Base-by-base conservation (phyloP, 2,888 invertebrate species). In the Drosophila merina region DNA sequence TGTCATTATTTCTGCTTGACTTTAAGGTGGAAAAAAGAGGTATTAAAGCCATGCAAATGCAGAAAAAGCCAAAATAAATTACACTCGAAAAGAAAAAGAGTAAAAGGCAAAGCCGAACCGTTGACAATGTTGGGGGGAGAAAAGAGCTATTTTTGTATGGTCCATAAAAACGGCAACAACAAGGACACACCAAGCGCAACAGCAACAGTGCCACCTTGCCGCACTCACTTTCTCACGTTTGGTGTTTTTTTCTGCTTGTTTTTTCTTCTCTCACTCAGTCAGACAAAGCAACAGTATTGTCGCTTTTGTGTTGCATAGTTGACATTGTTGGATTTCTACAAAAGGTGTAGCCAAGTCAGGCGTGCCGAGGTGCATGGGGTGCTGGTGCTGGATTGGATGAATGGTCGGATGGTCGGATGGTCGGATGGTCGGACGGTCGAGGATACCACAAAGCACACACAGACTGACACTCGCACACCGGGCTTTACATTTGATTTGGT, bases 281-380 rank as follows among this genome's bases (percentile, higher is more conserved):
- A 80, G 84, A 83, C 82, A 83, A 83, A 83, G 81, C 86, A 80
- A 76, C 72, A 72, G 81, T 73, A 83, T 80, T 86, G 82, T 83
- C 75, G 86, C 86, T 84, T 86, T 83, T 83, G 86, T 86, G 71
- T 55, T 80, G 80, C 82, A 83, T 86, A 83, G 82, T 86, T 83
- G 82, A 83, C 82, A 83, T 83, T 83, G 82, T 83, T 83, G 78
- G 81, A 86, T 83, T 84, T 78, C 73, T 74, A 86, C 86, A 77
- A 86, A 70, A 86, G 86, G 84, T 83, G 81, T 70, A 71, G 69
- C 63, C 67, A 54, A 54, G 64, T 64, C 54, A 54, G 64, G 64
- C 64, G 48, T 64, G 63, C 45, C 51, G 14, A n/a, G 47, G 58
- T 38, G 45, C 30, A 20, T 45, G 44, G 14, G 7, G 7, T 30